These are phyloP conservation scores for Sisor rabdophorus DNA, from an alignment of 2,113 vertebrate species.

Conservation along the genomic window DNA sequence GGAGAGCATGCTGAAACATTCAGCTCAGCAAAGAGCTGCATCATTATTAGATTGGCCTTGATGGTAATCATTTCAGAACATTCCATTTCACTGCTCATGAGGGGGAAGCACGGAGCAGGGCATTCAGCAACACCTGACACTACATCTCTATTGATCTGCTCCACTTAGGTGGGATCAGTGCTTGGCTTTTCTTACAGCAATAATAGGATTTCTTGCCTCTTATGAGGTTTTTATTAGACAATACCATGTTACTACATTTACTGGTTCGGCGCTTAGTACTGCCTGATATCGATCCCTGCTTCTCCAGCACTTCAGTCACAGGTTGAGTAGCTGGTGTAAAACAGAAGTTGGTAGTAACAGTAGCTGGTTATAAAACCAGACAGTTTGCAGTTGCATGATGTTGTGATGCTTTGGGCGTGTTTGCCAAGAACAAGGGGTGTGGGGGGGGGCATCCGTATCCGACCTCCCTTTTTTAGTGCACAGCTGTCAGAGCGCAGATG, in stretches of 20 bases:
- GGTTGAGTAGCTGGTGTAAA: conserved; percentile 8
- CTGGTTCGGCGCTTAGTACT: neutral
- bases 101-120: conserved; percentile 21
- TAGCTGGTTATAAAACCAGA: conserved; percentile 21
- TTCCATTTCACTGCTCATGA: conserved; percentile 34
- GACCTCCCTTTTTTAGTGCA: conserved; percentile 36
- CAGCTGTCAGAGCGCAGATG: conserved; percentile 40
- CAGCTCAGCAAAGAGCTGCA: conserved; percentile 30
- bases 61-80: conserved; percentile 47
- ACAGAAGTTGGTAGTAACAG: conserved; percentile 9
- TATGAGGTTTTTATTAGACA: neutral
- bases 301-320: conserved; percentile 8
- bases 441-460: conserved; percentile 14
- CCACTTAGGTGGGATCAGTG: conserved; percentile 23
- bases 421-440: conserved; percentile 1
- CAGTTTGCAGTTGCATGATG: conserved; percentile 19
- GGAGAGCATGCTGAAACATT: conserved; percentile 21
- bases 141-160: conserved; percentile 37
- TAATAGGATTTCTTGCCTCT: conserved; percentile 2
- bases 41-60: conserved; percentile 50
- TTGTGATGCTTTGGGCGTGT: neutral
- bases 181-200: conserved; percentile 4
- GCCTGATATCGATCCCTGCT: conserved; percentile 5
- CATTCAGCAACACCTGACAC: conserved; percentile 40
- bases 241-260: neutral